These are phyloP conservation scores for Laodelphax striatellus DNA, from an alignment of 1,140 invertebrate genomes.

Conservation along the genomic window DNA sequence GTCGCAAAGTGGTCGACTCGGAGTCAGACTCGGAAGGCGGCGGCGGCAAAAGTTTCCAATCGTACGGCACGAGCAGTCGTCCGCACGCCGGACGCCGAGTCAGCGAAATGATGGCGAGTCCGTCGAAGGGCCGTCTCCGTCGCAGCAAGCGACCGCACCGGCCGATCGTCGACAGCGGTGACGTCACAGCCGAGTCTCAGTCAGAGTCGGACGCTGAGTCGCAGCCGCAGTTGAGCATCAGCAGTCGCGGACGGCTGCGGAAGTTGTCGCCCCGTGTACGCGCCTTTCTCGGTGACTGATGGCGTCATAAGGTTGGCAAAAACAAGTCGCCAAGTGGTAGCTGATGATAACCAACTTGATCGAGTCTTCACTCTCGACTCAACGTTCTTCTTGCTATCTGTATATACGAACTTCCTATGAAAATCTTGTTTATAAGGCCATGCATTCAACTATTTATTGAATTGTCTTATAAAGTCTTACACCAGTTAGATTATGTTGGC, in stretches of 20 bases:
- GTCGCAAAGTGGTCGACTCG: not conserved
- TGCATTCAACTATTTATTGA: no score
- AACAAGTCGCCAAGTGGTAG: no score
- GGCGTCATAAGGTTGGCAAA: no score
- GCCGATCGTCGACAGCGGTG: not conserved
- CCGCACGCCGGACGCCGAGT: not conserved
- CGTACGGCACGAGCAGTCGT: not conserved
- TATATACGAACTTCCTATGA: no score
- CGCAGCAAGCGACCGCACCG: not conserved
- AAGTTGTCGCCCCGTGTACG: not conserved
- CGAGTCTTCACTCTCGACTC: no score
- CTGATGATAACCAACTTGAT: no score
- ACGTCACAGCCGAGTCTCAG: not conserved
- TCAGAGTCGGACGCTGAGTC: not conserved
- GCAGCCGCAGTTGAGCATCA: not conserved
- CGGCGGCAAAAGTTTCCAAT: not conserved
- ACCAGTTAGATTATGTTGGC: no score
- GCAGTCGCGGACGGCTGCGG: not conserved
- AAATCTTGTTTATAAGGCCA: no score
- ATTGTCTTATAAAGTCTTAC: no score
- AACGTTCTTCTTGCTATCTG: no score
- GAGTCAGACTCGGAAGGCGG: not conserved
- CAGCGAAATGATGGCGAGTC: not conserved
- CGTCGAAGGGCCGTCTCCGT: not conserved
- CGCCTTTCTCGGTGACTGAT: not conserved